Evolutionary conservation across 2,888 invertebrate genomes (phyloP), one percentile per base, ranked within the genome.

Genomic region (Ennomos fuscantarius): DNA sequence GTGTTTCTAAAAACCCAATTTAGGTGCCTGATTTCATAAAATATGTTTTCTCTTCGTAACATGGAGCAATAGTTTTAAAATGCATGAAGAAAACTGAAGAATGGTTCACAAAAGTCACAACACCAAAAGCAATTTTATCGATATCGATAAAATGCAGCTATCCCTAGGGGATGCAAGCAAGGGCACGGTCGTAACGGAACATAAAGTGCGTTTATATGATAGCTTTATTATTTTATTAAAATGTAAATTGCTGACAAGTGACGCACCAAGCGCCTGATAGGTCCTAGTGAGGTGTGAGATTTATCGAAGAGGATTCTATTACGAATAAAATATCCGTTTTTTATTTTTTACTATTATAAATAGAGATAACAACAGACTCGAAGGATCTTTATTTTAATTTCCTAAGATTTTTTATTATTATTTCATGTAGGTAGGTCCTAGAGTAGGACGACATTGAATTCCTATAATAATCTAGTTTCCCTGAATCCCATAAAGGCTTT

Each of bases 221-320:
- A 70, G 66, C 73, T 76, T 76, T 74, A 76, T 76, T 74, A 76
- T 73, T 76, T 71, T 75, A 82, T 81, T 80, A 76, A 81, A 81
- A 82, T 82, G 80, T 79, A 80, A 82, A 82, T 81, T 70, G 75
- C 72, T 75, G 79, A 78, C 80, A 75, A 73, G 75, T 76, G 75
- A 76, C 69, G 76, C 69, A 68, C 64, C 55, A 54, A 60, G 65
- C 69, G 45, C 43, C 35, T 47, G 54, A 43, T 49, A 32, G 42
- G 9, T 10, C 13, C 43, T 32, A 42, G 50, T 50, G 55, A 63
- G 55, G 63, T 57, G 65, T 41, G 55, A 63, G 58, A 60, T 57
- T 54, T 58, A 57, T 65, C 15, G 37, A 36, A 37, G 47, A 42
- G 37, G 47, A 54, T 62, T 53, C 41, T 55, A 34, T 44, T 44